Evolutionary conservation across 2,888 invertebrate species (phyloP).

Genomic region (Ferdinandea cuprea): DNA sequence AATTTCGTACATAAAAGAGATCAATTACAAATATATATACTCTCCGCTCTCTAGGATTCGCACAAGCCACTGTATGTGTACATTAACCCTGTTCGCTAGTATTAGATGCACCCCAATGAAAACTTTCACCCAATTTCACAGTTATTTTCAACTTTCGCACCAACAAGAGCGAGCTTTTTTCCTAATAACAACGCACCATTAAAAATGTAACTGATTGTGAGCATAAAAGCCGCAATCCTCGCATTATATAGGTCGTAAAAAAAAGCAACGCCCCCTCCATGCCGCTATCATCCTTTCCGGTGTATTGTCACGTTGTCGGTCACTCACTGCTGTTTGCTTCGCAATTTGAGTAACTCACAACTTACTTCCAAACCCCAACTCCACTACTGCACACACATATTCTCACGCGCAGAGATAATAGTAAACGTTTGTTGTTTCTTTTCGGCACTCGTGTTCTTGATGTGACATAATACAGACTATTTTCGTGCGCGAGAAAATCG

Average conservation of each 20-base stretch:
- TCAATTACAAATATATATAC: background rate
- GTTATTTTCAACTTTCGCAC: conserved; percentile 6
- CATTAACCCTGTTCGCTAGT: conserved; percentile 45
- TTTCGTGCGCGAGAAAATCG: conserved; percentile 13
- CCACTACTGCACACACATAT: background rate
- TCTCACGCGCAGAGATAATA: conserved; percentile 43
- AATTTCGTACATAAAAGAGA: background rate
- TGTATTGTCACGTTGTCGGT: conserved; percentile 29
- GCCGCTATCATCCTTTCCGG: conserved; percentile 23
- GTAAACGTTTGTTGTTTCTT: conserved; percentile 64
- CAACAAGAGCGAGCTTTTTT: conserved; percentile 26
- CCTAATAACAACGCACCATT: conserved; percentile 44
- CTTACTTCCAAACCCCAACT: background rate
- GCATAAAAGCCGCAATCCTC: background rate
- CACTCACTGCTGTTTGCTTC: conserved; percentile 15
- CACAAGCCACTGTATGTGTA: conserved; percentile 39
- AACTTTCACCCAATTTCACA: conserved; percentile 60
- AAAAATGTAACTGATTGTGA: background rate
- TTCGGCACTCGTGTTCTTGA: conserved; percentile 63
- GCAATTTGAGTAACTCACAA: background rate
- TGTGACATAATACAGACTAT: conserved; percentile 68
- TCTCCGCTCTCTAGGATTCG: background rate
- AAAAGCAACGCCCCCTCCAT: conserved; percentile 29
- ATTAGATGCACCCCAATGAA: conserved; percentile 31
- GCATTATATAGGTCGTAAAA: conserved; percentile 43